Evolutionary conservation across 2,888 invertebrate species (phyloP), one percentile per base, ranked within the genome.

Genomic region (Epirrita christyi): DNA sequence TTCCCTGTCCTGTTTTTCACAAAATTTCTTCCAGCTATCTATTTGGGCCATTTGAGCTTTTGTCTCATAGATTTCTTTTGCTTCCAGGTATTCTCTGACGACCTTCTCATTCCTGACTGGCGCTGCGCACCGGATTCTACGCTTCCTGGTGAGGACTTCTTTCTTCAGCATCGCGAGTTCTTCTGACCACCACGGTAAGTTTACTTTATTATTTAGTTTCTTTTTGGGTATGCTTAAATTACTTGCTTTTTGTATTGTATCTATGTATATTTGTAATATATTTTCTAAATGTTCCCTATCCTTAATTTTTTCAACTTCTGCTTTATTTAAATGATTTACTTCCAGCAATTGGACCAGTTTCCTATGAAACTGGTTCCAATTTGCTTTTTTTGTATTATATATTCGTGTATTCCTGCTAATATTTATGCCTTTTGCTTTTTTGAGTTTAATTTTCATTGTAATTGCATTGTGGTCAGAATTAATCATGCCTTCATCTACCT

Each of bases 391-490:
- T 1, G 4, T 29, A 29, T 29, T 29, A 7, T 29, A 29, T 8
- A 29, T 29, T 6, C 29, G 2, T 29, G 29, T 29, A 5, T 2
- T 29, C 6, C 29, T 29, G 1, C 6, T 29, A 5, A 29, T 29
- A 7, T 44, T 40, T 21, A 38, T 29, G 9, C 46, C 51, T 40
- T 44, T 49, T 9, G 48, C 11, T 47, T 42, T 66, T 15, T 32
- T 0, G 1, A 61, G 0, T 0, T 32, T 57, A 0, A 73, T 44
- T 5, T 59, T 48, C 6, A 73, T 71, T 0, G 29, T 11, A 0
- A 76, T 70, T 0, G 53, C 59, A 15, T 68, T 67, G 49, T 68
- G 70, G 56, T 68, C 67, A 6, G 67, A 68, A 56, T 61, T 68
- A 1, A 48, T 61, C 14, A 61, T 49, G 1, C 14, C 13, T 6